Evolutionary conservation across 2,888 invertebrate species (phyloP), one percentile per base, ranked within the genome.

Genomic region (Ceratothoa steindachneri): DNA sequence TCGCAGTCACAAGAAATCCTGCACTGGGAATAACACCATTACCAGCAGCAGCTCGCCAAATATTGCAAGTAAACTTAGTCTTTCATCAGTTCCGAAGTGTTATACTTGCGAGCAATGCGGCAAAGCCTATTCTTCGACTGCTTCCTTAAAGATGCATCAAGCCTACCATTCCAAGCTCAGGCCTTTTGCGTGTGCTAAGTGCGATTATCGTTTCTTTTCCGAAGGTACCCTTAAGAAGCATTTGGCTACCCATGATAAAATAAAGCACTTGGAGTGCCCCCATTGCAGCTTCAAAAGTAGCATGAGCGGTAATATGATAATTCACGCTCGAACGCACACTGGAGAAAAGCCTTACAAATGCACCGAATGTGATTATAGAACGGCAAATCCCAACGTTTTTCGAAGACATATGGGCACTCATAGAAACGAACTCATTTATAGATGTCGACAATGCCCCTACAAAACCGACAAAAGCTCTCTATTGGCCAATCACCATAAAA

Each of bases 231-330:
- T 60, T 24, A 60, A 60, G 3, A 60, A 60, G 9, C 60, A 60
- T 60, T 1, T 4, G 24, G n/a, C 24, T 12, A 60, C 60, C 24
- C 60, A 60, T 24, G 60, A 60, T 60, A 60, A 60, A 60, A 60
- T 60, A 22, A 60, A 60, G 27, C 60, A 60, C 24, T 60, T 60
- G 24, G 60, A 60, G 27, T 60, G 60, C 3, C 60, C 60, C 22
- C 60, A 60, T 60, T 60, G 60, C 27, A 60, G 60, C 27, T 60
- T 60, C 27, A 60, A 60, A 24, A 22, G 60, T 24, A 60, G 3
- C 24, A n/a, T 60, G 27, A 60, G 60, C 27, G 60, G 60, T 12
- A 60, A 60, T 24, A 60, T 60, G 60, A 60, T 60, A 22, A 60
- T 60, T 60, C 60, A 60, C 24, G 60, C 60, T 24, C 19, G 60